These are phyloP conservation scores for Diabrotica balteata DNA, from an alignment of 2,888 invertebrate genomes.

Conservation along the genomic window DNA sequence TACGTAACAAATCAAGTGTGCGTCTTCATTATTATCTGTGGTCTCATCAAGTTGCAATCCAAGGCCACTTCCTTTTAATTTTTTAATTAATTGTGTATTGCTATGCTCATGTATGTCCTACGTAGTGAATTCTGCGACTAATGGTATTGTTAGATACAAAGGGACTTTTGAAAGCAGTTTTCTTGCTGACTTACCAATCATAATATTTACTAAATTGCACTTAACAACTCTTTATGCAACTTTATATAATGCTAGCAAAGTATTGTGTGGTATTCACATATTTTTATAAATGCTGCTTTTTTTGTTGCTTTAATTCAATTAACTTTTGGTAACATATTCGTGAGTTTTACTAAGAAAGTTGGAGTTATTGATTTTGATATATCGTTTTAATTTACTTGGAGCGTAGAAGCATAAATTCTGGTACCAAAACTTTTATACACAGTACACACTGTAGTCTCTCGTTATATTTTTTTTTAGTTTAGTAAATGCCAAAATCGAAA, in stretches of 20 bases:
- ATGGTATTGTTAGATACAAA: constrained; percentile 40
- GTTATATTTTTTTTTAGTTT: constrained; percentile 7
- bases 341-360: neutral
- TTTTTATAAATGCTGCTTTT: neutral
- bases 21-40: constrained; percentile 26
- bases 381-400: constrained; percentile 7
- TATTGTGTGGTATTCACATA: neutral
- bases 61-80: constrained; percentile 14
- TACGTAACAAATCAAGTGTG: neutral
- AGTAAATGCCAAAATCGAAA: neutral
- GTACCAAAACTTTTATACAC: constrained; percentile 6
- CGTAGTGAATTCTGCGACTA: constrained; percentile 35
- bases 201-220: too few relatives aligned
- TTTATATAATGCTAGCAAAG: neutral
- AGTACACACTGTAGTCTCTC: constrained; percentile 11
- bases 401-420: constrained; percentile 10
- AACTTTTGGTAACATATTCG: constrained; percentile 1
- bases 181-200: constrained; percentile 37
- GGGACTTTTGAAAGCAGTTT: constrained; percentile 39
- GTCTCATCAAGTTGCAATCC: too few relatives aligned
- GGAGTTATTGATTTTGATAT: neutral
- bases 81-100: constrained; percentile 27
- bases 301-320: constrained; percentile 16
- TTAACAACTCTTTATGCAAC: constrained; percentile 42
- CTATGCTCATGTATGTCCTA: constrained; percentile 24